Conservation (phyloP, 1,140 invertebrate genomes). For the Bicyclus anynana region DNA sequence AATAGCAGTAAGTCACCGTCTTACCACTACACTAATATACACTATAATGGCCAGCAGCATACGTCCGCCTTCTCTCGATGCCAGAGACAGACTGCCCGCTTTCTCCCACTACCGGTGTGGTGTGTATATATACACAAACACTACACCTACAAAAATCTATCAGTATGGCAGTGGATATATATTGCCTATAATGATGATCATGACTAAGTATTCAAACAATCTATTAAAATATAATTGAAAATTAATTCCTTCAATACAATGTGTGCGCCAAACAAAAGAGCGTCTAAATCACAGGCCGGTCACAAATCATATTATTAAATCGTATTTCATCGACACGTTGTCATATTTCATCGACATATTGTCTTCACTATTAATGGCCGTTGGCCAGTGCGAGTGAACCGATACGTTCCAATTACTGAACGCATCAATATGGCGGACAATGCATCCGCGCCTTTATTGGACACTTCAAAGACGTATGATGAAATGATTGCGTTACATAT, state of each 20-base stretch:
- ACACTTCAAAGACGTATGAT: neutral
- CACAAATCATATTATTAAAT: neutral
- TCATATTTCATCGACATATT: neutral
- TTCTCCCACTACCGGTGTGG: too few species aligned
- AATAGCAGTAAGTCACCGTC: too few species aligned
- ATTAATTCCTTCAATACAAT: neutral
- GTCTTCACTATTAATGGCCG: neutral
- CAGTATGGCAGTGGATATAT: too few species aligned
- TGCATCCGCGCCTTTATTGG: neutral
- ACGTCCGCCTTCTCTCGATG: too few species aligned
- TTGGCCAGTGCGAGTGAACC: conserved; percentile 1
- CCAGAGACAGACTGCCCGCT: too few species aligned
- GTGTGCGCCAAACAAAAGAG: neutral
- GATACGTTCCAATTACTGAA: conserved; percentile 6
- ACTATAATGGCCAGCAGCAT: too few species aligned
- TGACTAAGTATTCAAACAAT: too few species aligned
- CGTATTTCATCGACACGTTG: conserved; percentile 1
- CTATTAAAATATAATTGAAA: too few species aligned
- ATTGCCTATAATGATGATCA: too few species aligned
- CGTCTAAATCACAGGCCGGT: neutral
- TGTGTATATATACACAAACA: too few species aligned
- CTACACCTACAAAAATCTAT: too few species aligned
- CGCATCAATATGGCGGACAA: conserved; percentile 1
- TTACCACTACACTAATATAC: too few species aligned
- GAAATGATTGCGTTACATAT: neutral